These are phyloP conservation scores for Chlorops oryzae DNA, from an alignment of 1,140 invertebrate species.

Conservation along the genomic window DNA sequence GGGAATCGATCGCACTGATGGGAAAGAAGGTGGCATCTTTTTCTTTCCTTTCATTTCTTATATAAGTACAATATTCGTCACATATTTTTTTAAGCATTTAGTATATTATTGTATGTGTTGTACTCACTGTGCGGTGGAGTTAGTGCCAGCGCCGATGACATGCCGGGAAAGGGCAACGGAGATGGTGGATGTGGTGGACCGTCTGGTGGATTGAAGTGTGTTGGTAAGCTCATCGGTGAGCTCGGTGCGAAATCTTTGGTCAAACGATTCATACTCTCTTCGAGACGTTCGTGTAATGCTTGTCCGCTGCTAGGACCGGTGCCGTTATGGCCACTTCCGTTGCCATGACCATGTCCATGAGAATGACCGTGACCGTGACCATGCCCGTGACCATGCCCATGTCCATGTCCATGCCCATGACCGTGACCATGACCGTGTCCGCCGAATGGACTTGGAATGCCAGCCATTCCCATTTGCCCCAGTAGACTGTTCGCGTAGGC, in stretches of 20 bases:
- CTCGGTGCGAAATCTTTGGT: slow-evolving; percentile 47
- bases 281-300: slow-evolving; percentile 52
- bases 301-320: too few relatives aligned
- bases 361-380: background rate
- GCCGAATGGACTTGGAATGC: slow-evolving; percentile 27
- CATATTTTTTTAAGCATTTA: too few relatives aligned
- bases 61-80: too few relatives aligned
- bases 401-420: background rate
- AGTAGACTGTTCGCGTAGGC: slow-evolving; percentile 47
- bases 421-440: too few relatives aligned
- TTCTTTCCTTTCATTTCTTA: too few relatives aligned
- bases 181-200: slow-evolving; percentile 51
- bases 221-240: slow-evolving; percentile 43
- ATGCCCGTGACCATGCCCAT: slow-evolving; percentile 10
- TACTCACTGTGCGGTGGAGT: slow-evolving; percentile 71
- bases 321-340: slow-evolving; percentile 9
- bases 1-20: too few relatives aligned
- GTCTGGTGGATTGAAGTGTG: slow-evolving; percentile 42
- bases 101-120: too few relatives aligned
- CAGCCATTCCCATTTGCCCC: slow-evolving; percentile 49
- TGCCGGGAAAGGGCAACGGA: slow-evolving; percentile 58
- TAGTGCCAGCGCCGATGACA: slow-evolving; percentile 67
- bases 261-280: slow-evolving; percentile 49
- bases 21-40: too few relatives aligned
- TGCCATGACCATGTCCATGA: background rate